Evolutionary conservation across 2,888 invertebrate species (phyloP), one percentile per base, ranked within the genome.

Genomic region (Epicampocera succincta): DNA sequence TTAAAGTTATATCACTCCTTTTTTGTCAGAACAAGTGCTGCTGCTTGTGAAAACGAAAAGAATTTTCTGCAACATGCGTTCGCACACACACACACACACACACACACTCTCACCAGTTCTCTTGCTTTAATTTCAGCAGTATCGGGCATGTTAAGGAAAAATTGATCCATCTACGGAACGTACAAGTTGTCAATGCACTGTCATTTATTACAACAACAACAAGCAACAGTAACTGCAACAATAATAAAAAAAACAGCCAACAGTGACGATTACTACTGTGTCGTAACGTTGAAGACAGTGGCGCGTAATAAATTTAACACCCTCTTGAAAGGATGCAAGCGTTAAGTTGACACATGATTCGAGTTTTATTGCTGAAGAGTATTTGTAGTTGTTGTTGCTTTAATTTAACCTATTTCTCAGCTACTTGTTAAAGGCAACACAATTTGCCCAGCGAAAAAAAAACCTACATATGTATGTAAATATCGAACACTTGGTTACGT

Each of bases 151-250:
- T 44, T 61, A 33, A 68, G 50, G 52, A 52, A 56, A 73, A 77
- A 71, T 77, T 65, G 63, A 75, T 80, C 61, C 65, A 75, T 73
- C 76, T 65, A 58, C 72, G 25, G 21, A 52, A 72, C 73, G 73
- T 69, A 68, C 66, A 58, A 82, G 54, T 78, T 82, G 78, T 82
- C 82, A 82, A 74, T 82, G 78, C 69, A 71, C 54, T 82, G 81
- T 82, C 82, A 78, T 78, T 69, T 82, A 61, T 69, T 69, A 77
- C 71, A 75, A 52, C 38, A 61, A 25, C 5, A 25, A 25, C 25
- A 25, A n/a, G 25, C 25, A 25, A 40, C 33, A 38, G 13, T 19
- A 25, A 19, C 38, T 48, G 58, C 12, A n/a, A 42, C 21, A 56
- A 56, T 25, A 56, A 38, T 25, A 48, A 29, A 13, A 63, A 52